These are phyloP conservation scores for Pocillopora grandis DNA, from an alignment of 92 coral and sea anemone genomes.

Conservation along the genomic window DNA sequence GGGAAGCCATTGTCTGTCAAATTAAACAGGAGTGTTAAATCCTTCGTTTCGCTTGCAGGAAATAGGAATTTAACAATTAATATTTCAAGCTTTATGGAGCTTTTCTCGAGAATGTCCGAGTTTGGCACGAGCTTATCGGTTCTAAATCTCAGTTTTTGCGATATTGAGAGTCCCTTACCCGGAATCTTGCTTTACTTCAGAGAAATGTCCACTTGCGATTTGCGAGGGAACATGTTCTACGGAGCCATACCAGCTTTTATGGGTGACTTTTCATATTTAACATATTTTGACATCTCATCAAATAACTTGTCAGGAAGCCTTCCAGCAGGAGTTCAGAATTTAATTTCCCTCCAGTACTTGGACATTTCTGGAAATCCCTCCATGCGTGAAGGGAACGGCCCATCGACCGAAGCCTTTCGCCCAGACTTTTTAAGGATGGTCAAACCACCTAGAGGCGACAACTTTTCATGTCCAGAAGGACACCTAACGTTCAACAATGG, in stretches of 20 bases:
- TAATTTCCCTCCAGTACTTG: conserved; percentile 43
- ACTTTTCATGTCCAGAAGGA: conserved; percentile 62
- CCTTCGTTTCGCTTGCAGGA: conserved; percentile 38
- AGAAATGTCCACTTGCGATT: conserved; percentile 46
- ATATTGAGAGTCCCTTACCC: conserved; percentile 47
- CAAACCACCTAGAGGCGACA: conserved; percentile 21
- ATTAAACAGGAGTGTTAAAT: neutral
- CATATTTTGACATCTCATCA: conserved; percentile 55
- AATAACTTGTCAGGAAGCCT: conserved; percentile 51
- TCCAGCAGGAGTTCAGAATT: conserved; percentile 31
- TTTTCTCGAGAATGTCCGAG: neutral
- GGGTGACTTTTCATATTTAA: conserved; percentile 17
- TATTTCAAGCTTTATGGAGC: conserved; percentile 21
- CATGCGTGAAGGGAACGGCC: conserved; percentile 32
- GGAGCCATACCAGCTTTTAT: conserved; percentile 40
- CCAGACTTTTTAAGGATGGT: conserved; percentile 44
- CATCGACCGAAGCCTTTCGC: neutral
- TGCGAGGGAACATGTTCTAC: conserved; percentile 46
- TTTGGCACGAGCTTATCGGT: conserved; percentile 9
- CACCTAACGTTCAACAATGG: conserved; percentile 58
- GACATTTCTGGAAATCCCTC: conserved; percentile 69
- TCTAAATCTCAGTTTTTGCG: conserved; percentile 55
- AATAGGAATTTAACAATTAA: conserved; percentile 43
- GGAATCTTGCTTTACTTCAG: conserved; percentile 5
- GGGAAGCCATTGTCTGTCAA: neutral